Evolutionary conservation across 2,113 vertebrate genomes (phyloP).

Genomic region (Aegithalos caudatus): DNA sequence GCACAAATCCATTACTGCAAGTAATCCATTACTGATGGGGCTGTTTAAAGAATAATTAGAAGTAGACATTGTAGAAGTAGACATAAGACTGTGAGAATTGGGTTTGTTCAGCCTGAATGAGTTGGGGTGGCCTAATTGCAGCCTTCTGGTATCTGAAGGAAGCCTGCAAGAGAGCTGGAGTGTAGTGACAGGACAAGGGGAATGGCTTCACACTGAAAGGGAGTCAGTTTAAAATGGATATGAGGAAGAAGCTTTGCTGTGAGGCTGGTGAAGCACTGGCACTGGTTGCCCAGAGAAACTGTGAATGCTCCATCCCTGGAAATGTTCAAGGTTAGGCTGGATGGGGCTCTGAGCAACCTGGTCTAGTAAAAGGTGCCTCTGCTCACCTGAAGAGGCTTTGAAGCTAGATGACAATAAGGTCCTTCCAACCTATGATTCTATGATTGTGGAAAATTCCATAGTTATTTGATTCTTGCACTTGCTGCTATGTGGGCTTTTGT

Average conservation of each 20-base stretch:
- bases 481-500: neutral
- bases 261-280: neutral
- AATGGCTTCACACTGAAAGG: neutral
- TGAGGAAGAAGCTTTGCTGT: neutral
- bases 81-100: neutral
- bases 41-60: neutral
- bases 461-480: neutral
- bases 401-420: neutral
- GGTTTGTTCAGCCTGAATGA: neutral
- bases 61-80: neutral
- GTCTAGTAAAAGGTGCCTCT: neutral
- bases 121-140: neutral
- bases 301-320: neutral
- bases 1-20: neutral
- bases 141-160: neutral
- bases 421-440: neutral
- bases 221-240: neutral
- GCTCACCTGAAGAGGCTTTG: neutral
- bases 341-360: neutral
- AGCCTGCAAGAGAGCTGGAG: neutral
- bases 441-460: neutral
- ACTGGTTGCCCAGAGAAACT: neutral
- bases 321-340: neutral
- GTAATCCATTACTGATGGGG: neutral
- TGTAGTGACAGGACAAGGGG: neutral